Evolutionary conservation across 2,888 invertebrate genomes (phyloP).

Genomic region (Tethea ocularis): DNA sequence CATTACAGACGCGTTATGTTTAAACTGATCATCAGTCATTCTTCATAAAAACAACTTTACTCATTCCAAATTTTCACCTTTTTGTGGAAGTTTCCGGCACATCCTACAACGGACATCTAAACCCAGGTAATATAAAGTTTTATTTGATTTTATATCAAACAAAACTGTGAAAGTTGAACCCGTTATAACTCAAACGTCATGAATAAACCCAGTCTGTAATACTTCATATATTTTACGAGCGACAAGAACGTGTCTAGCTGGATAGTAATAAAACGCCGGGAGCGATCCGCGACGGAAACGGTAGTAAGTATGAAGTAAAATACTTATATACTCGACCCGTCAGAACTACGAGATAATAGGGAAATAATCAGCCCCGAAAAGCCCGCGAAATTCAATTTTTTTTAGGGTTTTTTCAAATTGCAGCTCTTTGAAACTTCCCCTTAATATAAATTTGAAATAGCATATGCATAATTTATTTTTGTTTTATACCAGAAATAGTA

Average conservation of each 20-base stretch:
- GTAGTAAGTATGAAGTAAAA: constrained; percentile 48
- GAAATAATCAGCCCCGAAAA: too few relatives aligned
- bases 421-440: too few relatives aligned
- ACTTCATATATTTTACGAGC: constrained; percentile 47
- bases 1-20: too few relatives aligned
- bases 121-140: background rate
- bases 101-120: background rate
- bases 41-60: background rate
- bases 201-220: constrained; percentile 39
- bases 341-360: constrained; percentile 36
- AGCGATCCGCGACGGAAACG: constrained; percentile 36
- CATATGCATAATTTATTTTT: too few relatives aligned
- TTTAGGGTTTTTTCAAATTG: too few relatives aligned
- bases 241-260: constrained; percentile 42
- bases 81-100: background rate
- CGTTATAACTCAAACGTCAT: constrained; percentile 27
- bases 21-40: too few relatives aligned
- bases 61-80: background rate
- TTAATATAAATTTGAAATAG: too few relatives aligned
- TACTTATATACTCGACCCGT: constrained; percentile 33
- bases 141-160: background rate
- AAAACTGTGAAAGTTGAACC: constrained; percentile 1
- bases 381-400: too few relatives aligned
- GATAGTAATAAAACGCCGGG: constrained; percentile 49
- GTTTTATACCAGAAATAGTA: too few relatives aligned